Percentiles rank a stretch among this genome's conserved stretches.
Evolutionary conservation across 2,113 vertebrate genomes (phyloP).

Genomic region (Pycnonotus jocosus): DNA sequence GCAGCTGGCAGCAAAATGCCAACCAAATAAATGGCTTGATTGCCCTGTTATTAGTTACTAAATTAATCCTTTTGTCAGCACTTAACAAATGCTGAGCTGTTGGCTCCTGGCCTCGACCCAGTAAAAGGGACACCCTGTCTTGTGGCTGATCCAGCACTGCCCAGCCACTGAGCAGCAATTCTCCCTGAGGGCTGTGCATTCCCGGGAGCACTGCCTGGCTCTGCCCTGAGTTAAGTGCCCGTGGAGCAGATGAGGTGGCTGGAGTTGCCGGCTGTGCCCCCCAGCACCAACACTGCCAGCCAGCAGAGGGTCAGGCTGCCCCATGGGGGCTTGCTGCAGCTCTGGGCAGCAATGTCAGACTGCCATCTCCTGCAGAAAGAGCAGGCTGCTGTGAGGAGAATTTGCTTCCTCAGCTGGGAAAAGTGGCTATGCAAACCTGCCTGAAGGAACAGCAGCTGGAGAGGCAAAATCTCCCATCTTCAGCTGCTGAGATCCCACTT

Average conservation of each 20-base stretch:
- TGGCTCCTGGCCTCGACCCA: background rate
- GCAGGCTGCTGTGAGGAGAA: background rate
- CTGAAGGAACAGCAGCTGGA: background rate
- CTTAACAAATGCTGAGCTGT: constrained; percentile 11
- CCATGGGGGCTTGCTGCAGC: accelerated
- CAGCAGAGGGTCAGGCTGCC: background rate
- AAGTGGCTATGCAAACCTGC: background rate
- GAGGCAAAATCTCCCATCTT: background rate
- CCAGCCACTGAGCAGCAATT: accelerated
- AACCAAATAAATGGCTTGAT: constrained; percentile 33
- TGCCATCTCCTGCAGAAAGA: background rate
- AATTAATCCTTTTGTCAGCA: constrained; percentile 47
- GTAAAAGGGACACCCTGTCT: background rate
- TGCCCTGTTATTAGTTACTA: constrained; percentile 38
- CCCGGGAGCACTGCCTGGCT: accelerated
- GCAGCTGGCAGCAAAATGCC: background rate
- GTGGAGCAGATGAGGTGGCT: background rate
- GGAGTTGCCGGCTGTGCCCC: background rate
- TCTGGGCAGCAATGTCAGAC: background rate
- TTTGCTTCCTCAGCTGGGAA: background rate
- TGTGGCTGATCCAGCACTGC: background rate
- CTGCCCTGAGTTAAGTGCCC: background rate
- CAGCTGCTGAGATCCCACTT: background rate
- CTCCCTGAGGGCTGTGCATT: background rate
- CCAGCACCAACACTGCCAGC: background rate